Evolutionary conservation across 2,113 vertebrate species (phyloP), one percentile per base, ranked within the genome.

Genomic region (Mastomys natalensis): DNA sequence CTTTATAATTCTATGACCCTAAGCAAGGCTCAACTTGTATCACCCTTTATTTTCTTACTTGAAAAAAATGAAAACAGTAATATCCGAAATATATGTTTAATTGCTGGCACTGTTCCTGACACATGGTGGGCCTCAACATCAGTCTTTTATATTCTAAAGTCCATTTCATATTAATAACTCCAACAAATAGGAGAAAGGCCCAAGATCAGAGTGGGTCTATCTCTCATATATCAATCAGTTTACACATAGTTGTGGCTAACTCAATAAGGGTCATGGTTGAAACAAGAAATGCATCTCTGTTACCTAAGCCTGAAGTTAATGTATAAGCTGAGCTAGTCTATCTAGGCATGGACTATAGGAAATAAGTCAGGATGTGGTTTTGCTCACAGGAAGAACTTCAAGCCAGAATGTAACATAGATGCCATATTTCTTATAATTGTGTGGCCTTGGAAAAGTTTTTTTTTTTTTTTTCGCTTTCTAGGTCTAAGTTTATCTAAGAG

Each of bases 361-460:
- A 51, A 17, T 53, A 62, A 85, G 34, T 29, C 21, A 87, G 43
- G 16, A 16, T 17, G 7, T 80, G 19, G 16, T n/a, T 92, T 89
- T 94, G 22, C 34, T 96, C 70, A 78, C 17, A 90, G 64, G 24
- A 96, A 85, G 51, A 87, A n/a, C 19, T 74, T 37, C 31, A 90
- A 45, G 34, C 34, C 74, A 90, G 53, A 84, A 53, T 40, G 74
- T 66, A 93, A 58, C 74, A 81, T 34, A 58, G 73, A 37, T 40
- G 82, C 40, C 24, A 64, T 1, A 70, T 15, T 76, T 87, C 70
- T 55, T 77, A 91, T 64, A 72, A 72, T 58, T 91, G 4, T 66
- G 34, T 81, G 10, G 24, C 45, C 58, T 45, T 62, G 51, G 82
- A 1, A 37, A 93, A 93, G 87, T 74, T 48, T 64, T 80, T 53